A percentile compares a stretch with the other conserved stretches of the same genome.
Evolutionary conservation across 37 sponge, comb jelly and placozoan species (phyloP).

Genomic region (Hexactinellida sp.): DNA sequence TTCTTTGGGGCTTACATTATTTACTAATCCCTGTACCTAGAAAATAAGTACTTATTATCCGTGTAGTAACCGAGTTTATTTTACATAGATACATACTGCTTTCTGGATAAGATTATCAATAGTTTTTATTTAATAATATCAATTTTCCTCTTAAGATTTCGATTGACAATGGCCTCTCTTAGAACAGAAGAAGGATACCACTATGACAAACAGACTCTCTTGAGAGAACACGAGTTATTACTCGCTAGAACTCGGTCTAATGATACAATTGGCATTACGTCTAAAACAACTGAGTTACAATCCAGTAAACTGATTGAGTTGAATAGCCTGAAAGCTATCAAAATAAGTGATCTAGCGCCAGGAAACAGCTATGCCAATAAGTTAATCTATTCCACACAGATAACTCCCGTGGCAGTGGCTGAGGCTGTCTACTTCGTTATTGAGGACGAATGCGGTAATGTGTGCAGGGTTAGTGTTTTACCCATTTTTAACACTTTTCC

Average conservation of each 20-base stretch:
- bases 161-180: background rate
- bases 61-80: too few relatives aligned
- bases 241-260: background rate
- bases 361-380: background rate
- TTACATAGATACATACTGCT: too few relatives aligned
- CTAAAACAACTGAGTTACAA: background rate
- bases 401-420: background rate
- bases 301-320: background rate
- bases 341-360: background rate
- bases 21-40: too few relatives aligned
- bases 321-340: background rate
- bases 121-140: too few relatives aligned
- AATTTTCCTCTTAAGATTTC: too few relatives aligned
- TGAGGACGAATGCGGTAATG: background rate
- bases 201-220: background rate
- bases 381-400: background rate
- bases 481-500: background rate
- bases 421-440: background rate
- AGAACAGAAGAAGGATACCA: background rate
- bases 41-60: too few relatives aligned
- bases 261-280: background rate
- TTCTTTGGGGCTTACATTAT: too few relatives aligned
- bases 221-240: background rate
- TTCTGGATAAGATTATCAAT: too few relatives aligned
- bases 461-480: background rate